Conservation (phyloP, 2,888 invertebrate species). For the Blastobasis adustella region DNA sequence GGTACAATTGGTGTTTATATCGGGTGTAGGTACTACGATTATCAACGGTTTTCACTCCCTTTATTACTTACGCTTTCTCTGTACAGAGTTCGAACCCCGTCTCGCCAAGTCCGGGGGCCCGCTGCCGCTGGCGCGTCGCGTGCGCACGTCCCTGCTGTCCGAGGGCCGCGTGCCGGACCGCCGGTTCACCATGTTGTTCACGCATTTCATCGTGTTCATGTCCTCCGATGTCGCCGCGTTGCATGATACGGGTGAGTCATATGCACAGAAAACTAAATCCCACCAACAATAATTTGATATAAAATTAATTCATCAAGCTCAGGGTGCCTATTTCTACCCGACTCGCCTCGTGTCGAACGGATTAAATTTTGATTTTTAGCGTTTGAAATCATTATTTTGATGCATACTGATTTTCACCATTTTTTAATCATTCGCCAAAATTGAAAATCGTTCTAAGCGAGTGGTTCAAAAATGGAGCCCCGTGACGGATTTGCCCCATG, state of each 20-base stretch:
- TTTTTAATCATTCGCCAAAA: neutral
- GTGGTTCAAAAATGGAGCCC: too few relatives aligned
- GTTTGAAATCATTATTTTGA: neutral
- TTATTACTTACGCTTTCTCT: too few relatives aligned
- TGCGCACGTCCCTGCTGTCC: constrained; percentile 22
- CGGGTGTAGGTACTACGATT: too few relatives aligned
- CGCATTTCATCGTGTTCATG: constrained; percentile 25
- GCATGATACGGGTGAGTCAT: constrained; percentile 33
- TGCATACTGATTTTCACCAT: neutral
- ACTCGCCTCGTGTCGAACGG: neutral
- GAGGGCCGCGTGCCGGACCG: constrained; percentile 30
- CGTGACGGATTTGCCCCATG: too few relatives aligned
- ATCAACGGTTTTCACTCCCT: too few relatives aligned
- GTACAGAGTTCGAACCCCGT: constrained; percentile 25
- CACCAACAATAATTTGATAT: neutral
- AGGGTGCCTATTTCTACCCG: neutral
- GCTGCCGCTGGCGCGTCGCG: constrained; percentile 19
- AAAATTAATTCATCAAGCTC: neutral
- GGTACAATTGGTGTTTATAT: too few relatives aligned
- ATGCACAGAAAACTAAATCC: neutral
- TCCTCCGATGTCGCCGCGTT: constrained; percentile 27
- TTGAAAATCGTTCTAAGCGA: too few relatives aligned
- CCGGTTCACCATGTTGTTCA: constrained; percentile 21
- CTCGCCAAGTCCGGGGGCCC: constrained; percentile 19
- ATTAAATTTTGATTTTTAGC: neutral